phyloP scores from a whole-genome alignment of 2,888 invertebrate genomes.

The Dilophus febrilis region DNA sequence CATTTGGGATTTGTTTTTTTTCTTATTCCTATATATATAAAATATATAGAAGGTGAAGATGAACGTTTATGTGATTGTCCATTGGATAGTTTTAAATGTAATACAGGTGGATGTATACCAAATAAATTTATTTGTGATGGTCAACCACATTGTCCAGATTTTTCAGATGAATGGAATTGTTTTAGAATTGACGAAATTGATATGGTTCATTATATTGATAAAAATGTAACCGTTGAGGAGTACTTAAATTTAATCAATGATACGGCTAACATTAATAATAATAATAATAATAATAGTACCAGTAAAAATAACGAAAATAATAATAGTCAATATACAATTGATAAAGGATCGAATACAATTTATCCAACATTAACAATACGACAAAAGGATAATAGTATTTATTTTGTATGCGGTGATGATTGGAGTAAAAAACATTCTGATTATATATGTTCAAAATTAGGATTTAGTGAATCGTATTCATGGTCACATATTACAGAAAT shows the following conservation, averaged over 20 bases:
- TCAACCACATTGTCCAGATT: slow-evolving; percentile 39
- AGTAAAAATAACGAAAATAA: slow-evolving; percentile 2
- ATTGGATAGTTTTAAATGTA: slow-evolving; percentile 37
- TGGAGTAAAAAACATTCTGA: slow-evolving; percentile 38
- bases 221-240: no score
- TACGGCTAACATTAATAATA: neutral
- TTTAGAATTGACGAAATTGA: slow-evolving; percentile 14
- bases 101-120: slow-evolving; percentile 39
- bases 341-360: slow-evolving; percentile 5
- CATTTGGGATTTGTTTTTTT: neutral
- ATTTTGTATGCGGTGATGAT: slow-evolving; percentile 32
- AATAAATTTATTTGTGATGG: slow-evolving; percentile 38
- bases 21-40: no score
- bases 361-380: slow-evolving; percentile 8
- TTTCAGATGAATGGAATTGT: slow-evolving; percentile 46
- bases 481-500: slow-evolving; percentile 9
- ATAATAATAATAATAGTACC: no score
- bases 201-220: slow-evolving; percentile 3
- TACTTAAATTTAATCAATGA: slow-evolving; percentile 15
- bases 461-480: slow-evolving; percentile 31
- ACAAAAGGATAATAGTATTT: slow-evolving; percentile 12
- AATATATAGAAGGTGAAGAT: slow-evolving; percentile 33
- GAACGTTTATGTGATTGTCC: slow-evolving; percentile 39
- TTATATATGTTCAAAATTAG: slow-evolving; percentile 35
- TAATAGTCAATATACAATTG: neutral